Conservation (phyloP, 2,113 vertebrate species). For the Platysternon megacephalum region DNA sequence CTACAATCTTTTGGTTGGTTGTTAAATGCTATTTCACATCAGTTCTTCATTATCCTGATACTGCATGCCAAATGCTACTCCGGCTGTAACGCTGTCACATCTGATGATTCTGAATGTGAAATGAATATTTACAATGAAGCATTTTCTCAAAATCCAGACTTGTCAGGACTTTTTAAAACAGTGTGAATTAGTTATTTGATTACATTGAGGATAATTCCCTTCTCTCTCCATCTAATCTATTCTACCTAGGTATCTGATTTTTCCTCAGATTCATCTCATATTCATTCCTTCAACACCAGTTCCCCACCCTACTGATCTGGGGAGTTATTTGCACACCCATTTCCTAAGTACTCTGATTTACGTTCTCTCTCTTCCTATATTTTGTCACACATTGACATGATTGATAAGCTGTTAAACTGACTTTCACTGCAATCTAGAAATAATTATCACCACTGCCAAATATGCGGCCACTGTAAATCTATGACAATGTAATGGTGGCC, state of each 20-base stretch:
- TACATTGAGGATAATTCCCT: background rate
- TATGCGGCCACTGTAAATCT: background rate
- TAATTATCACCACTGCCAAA: background rate
- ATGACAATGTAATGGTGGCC: background rate
- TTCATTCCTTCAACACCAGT: background rate
- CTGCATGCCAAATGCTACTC: background rate
- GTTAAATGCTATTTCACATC: background rate
- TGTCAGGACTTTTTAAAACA: background rate
- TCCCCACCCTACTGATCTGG: background rate
- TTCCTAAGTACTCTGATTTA: background rate
- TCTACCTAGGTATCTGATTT: background rate
- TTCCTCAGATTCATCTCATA: background rate
- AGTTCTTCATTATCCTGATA: background rate
- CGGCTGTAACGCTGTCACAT: background rate
- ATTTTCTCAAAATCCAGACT: background rate
- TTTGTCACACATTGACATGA: background rate
- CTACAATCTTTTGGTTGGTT: background rate
- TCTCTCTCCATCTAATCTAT: background rate
- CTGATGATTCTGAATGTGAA: background rate
- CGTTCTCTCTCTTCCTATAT: background rate
- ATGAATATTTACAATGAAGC: background rate
- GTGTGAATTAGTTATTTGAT: background rate
- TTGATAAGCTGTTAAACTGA: background rate
- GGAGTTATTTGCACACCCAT: background rate
- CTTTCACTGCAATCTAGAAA: too few relatives aligned